Evolutionary conservation across 2,797 vertebrate species (phyloP), one percentile per base, ranked within the genome.

Genomic region (Onychomys arenicola): DNA sequence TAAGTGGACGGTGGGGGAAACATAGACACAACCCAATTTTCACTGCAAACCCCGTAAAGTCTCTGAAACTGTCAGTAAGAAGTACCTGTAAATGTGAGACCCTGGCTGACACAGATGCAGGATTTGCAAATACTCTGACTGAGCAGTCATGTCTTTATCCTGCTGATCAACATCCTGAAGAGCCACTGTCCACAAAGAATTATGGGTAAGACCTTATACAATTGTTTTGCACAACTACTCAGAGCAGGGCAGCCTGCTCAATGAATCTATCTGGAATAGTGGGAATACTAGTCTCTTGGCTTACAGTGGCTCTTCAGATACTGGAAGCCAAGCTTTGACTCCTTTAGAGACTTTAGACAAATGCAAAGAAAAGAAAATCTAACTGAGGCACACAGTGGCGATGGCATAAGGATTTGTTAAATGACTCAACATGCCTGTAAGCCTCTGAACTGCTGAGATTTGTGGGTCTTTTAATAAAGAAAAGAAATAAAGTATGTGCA

Each of bases 11-110:
- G 77, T 43, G 14, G 83, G 73, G 13, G 12, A 89, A 87, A 67
- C 69, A 73, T 83, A 88, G 95, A 85, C 94, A 76, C 76, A 94
- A 90, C 76, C 29, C 49, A 46, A 92, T 80, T 91, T 86, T 34
- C 27, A 59, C 16, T 59, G 49, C 19, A n/a, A 69, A 80, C 17
- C 17, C 46, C 67, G 37, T 43, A 40, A 90, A 91, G 32, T 8
- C 69, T 80, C 40, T 3, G 69, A 76, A 92, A 81, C 75, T 46
- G 46, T 46, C 78, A 83, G 37, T 37, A 86, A 96, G 46, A n/a
- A 65, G 7, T 29, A 83, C 43, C 67, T 77, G 49, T 29, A n/a
- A 71, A 87, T 57, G 49, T 29, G 21, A 6, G 29, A 46, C 16
- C 7, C 57, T 43, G 40, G 37, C 32, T 21, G 67, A 83, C 85